phyloP scores from a whole-genome alignment of 2,797 vertebrate genomes.

The Mus minutoides region DNA sequence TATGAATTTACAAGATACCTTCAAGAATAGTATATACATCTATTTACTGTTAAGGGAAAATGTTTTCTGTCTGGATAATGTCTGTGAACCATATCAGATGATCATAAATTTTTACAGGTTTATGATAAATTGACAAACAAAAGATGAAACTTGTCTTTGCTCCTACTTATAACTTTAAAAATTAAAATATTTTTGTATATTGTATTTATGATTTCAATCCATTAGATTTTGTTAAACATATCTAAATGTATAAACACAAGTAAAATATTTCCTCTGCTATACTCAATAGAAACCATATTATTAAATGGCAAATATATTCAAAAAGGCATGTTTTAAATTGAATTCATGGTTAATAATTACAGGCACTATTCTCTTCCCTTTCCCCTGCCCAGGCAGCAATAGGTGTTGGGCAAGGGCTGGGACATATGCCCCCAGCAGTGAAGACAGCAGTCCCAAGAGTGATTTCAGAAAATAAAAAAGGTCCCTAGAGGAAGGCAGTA shows the following conservation, averaged over 20 bases:
- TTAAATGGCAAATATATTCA: background rate
- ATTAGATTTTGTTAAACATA: background rate
- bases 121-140: background rate
- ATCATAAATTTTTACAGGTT: background rate
- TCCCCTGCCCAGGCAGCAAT: no score
- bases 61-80: constrained; percentile 24
- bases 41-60: background rate
- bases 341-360: no score
- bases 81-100: background rate
- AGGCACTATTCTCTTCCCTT: no score
- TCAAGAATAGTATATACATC: background rate
- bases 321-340: background rate
- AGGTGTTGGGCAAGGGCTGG: no score
- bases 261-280: background rate
- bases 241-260: background rate
- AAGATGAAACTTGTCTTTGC: background rate
- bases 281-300: background rate
- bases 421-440: no score
- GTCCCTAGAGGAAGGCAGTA: no score
- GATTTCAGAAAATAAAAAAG: no score
- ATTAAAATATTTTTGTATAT: background rate
- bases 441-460: no score
- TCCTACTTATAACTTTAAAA: background rate
- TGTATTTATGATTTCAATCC: background rate
- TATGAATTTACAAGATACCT: background rate